These are phyloP conservation scores for Actinostola sp. DNA, from an alignment of 92 coral and sea anemone species.

Conservation along the genomic window DNA sequence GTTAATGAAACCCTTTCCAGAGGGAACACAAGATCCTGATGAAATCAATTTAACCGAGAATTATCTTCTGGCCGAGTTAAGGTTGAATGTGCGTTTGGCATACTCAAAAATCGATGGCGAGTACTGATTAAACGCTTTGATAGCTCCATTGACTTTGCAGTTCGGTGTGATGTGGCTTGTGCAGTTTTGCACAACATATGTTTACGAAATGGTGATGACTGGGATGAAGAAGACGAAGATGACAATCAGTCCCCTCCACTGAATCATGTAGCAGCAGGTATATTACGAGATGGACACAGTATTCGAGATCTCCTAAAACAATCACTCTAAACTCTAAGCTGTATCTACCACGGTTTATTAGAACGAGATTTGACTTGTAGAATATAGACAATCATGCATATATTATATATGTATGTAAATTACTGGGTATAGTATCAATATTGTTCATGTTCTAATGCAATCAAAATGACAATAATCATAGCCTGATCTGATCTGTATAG, in stretches of 20 bases:
- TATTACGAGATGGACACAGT: not conserved
- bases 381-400: too few species aligned
- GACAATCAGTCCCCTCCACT: not conserved
- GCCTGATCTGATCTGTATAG: too few species aligned
- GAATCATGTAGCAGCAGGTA: not conserved
- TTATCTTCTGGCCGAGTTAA: conserved; percentile 2
- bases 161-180: not conserved
- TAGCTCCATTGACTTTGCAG: conserved; percentile 2
- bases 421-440: too few species aligned
- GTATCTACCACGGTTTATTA: too few species aligned
- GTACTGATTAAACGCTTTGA: conserved; percentile 1
- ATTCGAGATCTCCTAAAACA: conserved; percentile 2
- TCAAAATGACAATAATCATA: too few species aligned
- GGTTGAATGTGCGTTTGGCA: conserved; percentile 24
- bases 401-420: too few species aligned
- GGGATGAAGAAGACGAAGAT: conserved; percentile 12
- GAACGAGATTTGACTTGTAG: too few species aligned
- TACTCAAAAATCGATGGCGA: not conserved
- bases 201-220: not conserved
- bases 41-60: conserved; percentile 31
- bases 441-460: too few species aligned
- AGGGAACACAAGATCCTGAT: conserved; percentile 29
- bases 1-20: conserved; percentile 51
- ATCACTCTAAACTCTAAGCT: too few species aligned
- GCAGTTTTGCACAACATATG: conserved; percentile 3